Evolutionary conservation across 1,140 invertebrate genomes (phyloP).

Genomic region (Bombus picipes): DNA sequence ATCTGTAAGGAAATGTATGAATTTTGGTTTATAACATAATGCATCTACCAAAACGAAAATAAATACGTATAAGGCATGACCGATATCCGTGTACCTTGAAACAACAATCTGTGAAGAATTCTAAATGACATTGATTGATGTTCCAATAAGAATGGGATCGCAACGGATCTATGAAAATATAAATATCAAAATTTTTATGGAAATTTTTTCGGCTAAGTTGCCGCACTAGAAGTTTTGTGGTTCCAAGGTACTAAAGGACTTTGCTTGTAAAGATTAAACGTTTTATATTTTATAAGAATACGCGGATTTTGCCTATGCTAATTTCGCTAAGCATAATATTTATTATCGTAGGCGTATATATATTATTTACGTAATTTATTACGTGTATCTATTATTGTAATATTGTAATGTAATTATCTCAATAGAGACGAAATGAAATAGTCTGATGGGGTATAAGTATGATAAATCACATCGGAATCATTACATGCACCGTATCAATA

Average conservation of each 20-base stretch:
- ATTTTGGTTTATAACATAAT: not conserved
- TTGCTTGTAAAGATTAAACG: not conserved
- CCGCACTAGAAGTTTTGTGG: not conserved
- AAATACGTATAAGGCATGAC: not conserved
- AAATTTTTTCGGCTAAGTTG: not conserved
- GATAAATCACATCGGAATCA: not conserved
- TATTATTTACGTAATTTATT: slow-evolving; percentile 34
- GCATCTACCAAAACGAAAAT: not conserved
- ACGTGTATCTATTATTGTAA: slow-evolving; percentile 30
- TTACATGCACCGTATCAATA: not conserved
- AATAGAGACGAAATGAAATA: not conserved
- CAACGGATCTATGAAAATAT: too few relatives aligned
- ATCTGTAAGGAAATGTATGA: not conserved
- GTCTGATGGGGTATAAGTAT: not conserved
- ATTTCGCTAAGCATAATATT: slow-evolving; percentile 25
- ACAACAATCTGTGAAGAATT: not conserved
- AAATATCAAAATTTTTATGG: not conserved
- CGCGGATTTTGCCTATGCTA: not conserved
- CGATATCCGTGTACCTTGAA: slow-evolving; percentile 10
- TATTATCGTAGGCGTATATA: slow-evolving; percentile 29
- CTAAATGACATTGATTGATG: not conserved
- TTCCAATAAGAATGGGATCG: not conserved
- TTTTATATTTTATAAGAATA: slow-evolving; percentile 38
- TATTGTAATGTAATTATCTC: slow-evolving; percentile 33
- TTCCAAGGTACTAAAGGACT: not conserved